Base-by-base conservation (phyloP, 1,140 invertebrate species). In the Aethina tumida region DNA sequence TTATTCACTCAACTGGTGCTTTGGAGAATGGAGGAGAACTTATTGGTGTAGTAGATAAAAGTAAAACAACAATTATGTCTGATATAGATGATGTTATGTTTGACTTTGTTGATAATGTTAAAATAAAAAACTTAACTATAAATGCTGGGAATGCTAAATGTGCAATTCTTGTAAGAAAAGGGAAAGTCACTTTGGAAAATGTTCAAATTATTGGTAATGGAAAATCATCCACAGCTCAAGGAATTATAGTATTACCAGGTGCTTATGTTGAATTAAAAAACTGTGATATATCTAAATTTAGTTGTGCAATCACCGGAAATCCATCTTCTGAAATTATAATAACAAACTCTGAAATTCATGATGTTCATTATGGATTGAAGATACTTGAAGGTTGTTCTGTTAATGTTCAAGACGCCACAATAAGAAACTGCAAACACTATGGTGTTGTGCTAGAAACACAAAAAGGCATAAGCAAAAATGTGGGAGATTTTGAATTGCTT, bases 21-120 rank as follows among this genome's bases (percentile, higher is more conserved):
- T 52, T 73, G 22, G 61, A 69, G 50, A 60, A 66, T 43, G 68
- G 66, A n/a, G 66, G 67, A 9, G 53, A 38, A 14, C 53, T 73
- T 13, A 66, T 49, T 48, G 66, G 69, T 15, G 55, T 70, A 12
- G 52, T 37, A 16, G 9, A 32, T 9, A 51, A 35, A 25, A 39
- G 55, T 5, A 21, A 53, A 7, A 60, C 60, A 7, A 51, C 56
- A n/a, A 43, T 69, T n/a, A 41, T 38, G 10, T 60, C 64, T 0
- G 55, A 45, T 21, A 60, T 64, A 27, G 60, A 66, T 15, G 60
- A 64, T 32, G 55, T 61, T 14, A 60, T 64, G 16, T 41, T 69
- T 9, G 47, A 68, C 28, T 60, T 64, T 20, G 47, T 55, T 25
- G 59, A 60, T 0, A 45, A 59, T 40, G 57, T 58, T 10, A 39